Evolutionary conservation across 2,113 vertebrate genomes (phyloP), one percentile per base, ranked within the genome.

Genomic region (Neopipo cinnamomea): DNA sequence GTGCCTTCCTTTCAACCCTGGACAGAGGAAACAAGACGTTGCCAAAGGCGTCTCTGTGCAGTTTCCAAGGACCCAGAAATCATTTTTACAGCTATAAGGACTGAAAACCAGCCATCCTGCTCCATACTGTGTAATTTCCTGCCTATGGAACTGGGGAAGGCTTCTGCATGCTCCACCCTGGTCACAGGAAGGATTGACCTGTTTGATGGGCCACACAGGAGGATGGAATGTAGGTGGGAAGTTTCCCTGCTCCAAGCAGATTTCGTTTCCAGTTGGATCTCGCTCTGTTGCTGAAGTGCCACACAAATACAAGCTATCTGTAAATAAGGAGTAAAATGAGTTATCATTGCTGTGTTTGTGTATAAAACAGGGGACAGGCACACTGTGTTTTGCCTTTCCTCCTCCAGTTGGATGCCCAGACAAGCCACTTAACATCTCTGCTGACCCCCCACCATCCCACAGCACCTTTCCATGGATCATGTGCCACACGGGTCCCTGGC

Each of bases 401-500:
- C 8, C 28, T 74, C 17, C n/a, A 35, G 7, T 20, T 59, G 41
- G 52, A 14, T 61, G 66, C 41, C 47, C 61, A 50, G 55, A 31
- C 37, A 61, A 83, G 72, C 35, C 50, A 41, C 25, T 49, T 33
- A 46, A 12, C 65, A 23, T 31, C 42, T 72, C 30, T 82, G 61
- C 46, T 78, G 56, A 24, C 70, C 61, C 0, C 2, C 35, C 21
- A 8, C 59, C 11, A 1, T 41, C 42, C 31, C 46, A 16, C 16
- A 42, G 6, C 50, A 7, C 41, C 21, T 24, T 47, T 33, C 4
- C 2, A n/a, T 4, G 39, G 44, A 21, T 35, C 3, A 0, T 30
- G 28, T 63, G 67, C 55, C 33, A 3, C 47, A 18, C 0, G 1
- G 44, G 33, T n/a, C 46, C 25, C 39, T 68, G 75, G 7, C 4